Percentiles rank a stretch among this genome's conserved stretches.
Evolutionary conservation across 2,797 vertebrate species (phyloP).

Genomic region (Malurus splendens): DNA sequence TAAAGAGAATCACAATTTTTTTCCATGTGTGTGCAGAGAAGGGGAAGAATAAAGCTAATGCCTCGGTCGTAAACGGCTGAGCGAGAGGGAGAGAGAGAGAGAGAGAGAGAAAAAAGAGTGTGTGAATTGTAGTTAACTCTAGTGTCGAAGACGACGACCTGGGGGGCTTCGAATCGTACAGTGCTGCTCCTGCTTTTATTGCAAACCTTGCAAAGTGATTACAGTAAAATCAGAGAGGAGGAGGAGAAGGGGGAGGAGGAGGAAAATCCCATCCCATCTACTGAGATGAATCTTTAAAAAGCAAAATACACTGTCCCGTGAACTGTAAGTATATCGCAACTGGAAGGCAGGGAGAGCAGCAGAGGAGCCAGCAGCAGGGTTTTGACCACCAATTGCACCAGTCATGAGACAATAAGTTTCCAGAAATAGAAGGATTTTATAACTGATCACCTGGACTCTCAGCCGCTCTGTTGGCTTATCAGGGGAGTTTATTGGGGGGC

Average conservation of each 20-base stretch:
- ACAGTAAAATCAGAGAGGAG: slow-evolving; percentile 54
- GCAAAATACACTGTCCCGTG: slow-evolving; percentile 68
- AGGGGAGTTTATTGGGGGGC: not conserved
- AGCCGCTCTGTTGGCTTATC: not conserved
- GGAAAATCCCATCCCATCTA: slow-evolving; percentile 42
- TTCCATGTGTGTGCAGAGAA: not conserved
- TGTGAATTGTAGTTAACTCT: slow-evolving; percentile 64
- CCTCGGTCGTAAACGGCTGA: slow-evolving; percentile 51
- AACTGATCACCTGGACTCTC: not conserved
- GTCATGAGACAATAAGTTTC: slow-evolving; percentile 69
- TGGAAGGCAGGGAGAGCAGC: slow-evolving; percentile 41
- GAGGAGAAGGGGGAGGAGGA: slow-evolving; percentile 46
- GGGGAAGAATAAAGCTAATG: slow-evolving; percentile 37
- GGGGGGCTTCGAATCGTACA: slow-evolving; percentile 20
- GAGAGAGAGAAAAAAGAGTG: not conserved
- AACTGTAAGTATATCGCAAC: slow-evolving; percentile 69
- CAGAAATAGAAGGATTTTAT: slow-evolving; percentile 38
- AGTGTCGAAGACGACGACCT: slow-evolving; percentile 41
- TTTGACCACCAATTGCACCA: slow-evolving; percentile 59
- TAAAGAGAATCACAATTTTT: slow-evolving; percentile 47
- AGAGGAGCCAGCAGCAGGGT: slow-evolving; percentile 2
- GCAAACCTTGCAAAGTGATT: slow-evolving; percentile 57
- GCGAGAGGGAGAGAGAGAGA: not conserved
- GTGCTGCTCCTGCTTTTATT: slow-evolving; percentile 32
- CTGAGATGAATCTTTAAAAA: slow-evolving; percentile 55